Percentiles rank a stretch among this genome's conserved stretches.
These are phyloP conservation scores for Tuberolachnus salignus DNA, from an alignment of 2,888 invertebrate species.

Conservation along the genomic window DNA sequence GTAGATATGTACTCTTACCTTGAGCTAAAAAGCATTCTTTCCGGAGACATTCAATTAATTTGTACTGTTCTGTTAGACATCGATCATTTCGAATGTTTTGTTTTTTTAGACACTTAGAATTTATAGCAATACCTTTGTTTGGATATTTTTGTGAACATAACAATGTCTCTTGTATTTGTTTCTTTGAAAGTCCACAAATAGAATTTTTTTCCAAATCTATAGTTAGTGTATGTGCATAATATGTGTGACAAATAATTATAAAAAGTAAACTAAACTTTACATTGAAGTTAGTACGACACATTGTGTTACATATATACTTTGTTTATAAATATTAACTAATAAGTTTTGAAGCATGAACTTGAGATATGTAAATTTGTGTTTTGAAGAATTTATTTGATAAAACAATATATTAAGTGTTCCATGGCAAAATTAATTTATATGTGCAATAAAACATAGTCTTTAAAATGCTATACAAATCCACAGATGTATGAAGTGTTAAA, in stretches of 20 bases:
- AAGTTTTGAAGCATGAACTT: neutral
- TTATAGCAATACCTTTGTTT: constrained; percentile 1
- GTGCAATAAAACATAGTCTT: neutral
- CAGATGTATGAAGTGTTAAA: too few species aligned
- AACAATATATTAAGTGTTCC: neutral
- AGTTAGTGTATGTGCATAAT: neutral
- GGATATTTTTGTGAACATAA: neutral
- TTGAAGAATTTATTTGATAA: too few species aligned
- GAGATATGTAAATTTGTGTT: neutral
- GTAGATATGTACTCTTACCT: neutral
- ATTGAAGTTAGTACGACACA: neutral
- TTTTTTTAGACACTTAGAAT: constrained; percentile 4
- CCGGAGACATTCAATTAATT: constrained; percentile 38
- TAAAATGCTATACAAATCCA: too few species aligned
- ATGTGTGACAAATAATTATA: neutral
- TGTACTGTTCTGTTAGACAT: neutral
- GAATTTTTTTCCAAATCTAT: neutral
- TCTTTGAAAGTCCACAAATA: constrained; percentile 29
- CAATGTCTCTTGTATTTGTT: constrained; percentile 17
- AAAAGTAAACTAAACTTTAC: constrained; percentile 2
- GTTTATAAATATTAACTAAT: neutral
- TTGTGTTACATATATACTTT: neutral
- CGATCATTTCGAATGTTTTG: neutral
- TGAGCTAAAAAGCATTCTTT: constrained; percentile 12
- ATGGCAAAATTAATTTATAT: neutral